These are phyloP conservation scores for Invenusta paracnida DNA, from an alignment of 2,888 invertebrate genomes.

Conservation along the genomic window DNA sequence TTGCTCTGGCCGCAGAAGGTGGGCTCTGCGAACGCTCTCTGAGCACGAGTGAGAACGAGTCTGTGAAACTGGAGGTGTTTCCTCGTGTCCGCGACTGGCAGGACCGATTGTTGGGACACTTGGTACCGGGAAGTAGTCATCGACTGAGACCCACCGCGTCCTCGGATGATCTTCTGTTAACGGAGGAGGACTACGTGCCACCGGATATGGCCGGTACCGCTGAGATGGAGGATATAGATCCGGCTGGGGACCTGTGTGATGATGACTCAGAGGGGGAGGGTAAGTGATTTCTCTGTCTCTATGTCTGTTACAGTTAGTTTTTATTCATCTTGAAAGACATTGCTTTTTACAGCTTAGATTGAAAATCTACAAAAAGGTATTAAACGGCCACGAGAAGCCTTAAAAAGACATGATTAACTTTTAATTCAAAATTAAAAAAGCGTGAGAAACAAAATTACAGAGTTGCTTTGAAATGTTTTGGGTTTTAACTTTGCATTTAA, in stretches of 20 bases:
- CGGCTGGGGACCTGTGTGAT: not conserved
- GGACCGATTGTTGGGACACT: too few relatives aligned
- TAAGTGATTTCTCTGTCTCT: not conserved
- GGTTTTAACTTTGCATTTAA: too few relatives aligned
- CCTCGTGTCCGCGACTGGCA: not conserved
- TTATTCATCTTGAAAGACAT: too few relatives aligned
- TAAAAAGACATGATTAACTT: too few relatives aligned
- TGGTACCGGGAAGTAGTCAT: too few relatives aligned
- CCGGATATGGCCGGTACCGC: not conserved
- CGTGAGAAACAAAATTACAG: too few relatives aligned
- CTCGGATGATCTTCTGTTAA: not conserved
- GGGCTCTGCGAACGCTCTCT: not conserved
- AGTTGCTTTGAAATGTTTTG: too few relatives aligned
- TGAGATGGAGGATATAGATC: not conserved
- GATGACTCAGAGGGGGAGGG: slow-evolving; percentile 14
- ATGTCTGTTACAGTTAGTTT: not conserved
- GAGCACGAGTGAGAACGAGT: not conserved
- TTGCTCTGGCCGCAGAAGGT: not conserved
- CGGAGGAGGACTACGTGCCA: not conserved
- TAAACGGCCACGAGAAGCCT: too few relatives aligned
- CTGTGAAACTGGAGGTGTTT: not conserved
- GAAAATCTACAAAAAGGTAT: too few relatives aligned
- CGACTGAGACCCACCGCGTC: not conserved
- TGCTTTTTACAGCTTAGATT: too few relatives aligned
- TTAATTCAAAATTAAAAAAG: too few relatives aligned